Conservation (phyloP, 2,888 invertebrate species). For the Temnothorax rugatulus region DNA sequence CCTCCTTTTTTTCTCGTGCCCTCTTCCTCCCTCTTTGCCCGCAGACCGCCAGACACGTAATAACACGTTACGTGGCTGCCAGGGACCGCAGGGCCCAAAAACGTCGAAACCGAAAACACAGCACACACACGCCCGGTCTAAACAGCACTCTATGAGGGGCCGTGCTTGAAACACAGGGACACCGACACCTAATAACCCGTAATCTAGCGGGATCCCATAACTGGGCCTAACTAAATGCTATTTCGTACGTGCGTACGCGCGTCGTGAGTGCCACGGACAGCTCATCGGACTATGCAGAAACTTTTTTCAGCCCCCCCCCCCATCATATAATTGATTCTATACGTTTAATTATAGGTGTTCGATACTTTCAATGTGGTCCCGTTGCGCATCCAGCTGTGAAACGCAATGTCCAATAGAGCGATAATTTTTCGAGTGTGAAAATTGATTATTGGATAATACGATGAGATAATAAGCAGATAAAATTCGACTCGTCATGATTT, state of each 20-base stretch:
- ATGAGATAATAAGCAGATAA: neutral
- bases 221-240: conserved; percentile 83
- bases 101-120: conserved; percentile 78
- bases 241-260: conserved; percentile 72
- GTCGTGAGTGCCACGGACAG: conserved; percentile 46
- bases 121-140: conserved; percentile 78
- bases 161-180: conserved; percentile 82
- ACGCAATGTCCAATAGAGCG: neutral
- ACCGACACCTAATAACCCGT: conserved; percentile 85
- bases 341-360: conserved; percentile 45
- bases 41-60: conserved; percentile 83
- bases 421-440: neutral
- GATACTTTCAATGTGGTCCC: conserved; percentile 20
- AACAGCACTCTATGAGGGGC: conserved; percentile 77
- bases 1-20: conserved; percentile 62
- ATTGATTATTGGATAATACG: neutral
- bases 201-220: conserved; percentile 83
- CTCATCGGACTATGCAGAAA: conserved; percentile 33
- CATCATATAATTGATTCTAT: conserved; percentile 40
- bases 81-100: conserved; percentile 81
- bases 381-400: neutral
- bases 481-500: neutral
- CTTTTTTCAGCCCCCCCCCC: neutral
- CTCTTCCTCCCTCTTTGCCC: conserved; percentile 67
- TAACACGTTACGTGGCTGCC: conserved; percentile 82